Base-by-base conservation (phyloP, 2,888 invertebrate genomes). In the Latrodectus elegans region DNA sequence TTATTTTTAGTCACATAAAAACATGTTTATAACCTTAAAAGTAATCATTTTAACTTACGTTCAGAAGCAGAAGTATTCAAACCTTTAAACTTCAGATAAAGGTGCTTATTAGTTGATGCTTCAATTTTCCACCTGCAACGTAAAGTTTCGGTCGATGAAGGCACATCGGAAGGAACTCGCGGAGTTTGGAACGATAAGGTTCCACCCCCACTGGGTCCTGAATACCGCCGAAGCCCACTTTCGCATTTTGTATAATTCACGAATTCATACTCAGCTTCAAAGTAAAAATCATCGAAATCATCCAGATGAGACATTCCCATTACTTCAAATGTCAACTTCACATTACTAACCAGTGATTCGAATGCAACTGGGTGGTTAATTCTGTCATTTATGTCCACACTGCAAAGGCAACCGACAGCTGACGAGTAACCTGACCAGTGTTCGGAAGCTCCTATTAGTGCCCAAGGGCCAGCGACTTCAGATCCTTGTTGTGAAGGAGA, bases 261-360 rank as follows among this genome's bases (percentile, higher is more conserved):
- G 91, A 96, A 96, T 91, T 96, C 96, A 92, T 96, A 97, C 14
- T 94, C 93, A 9, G 95, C 96, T 91, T 96, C 96, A 92, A 96
- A 96, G 91, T 95, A 94, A 92, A 96, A 96, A 91, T 95, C 95
- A 84, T 95, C 94, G 91, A 96, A 95, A 93, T 96, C 95, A 92
- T 96, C 95, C 10, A 95, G 95, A 84, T 96, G 95, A 92, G 95
- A 95, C 96, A 97, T 96, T 92, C 95, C 94, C 15, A 95, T 94
- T 10, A 96, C 94, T 26, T 95, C 94, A 91, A 96, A 96, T 91
- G 95, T 95, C 0, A 96, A 94, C 92, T 95, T 95, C 11, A 96
- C 94, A 83, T 95, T 94, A 75, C 94, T 94, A 1, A 95, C 95
- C 15, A 95, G 95, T 89, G 96, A 93, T 38, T 95, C 95, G 89